Evolutionary conservation across 2,888 invertebrate genomes (phyloP).

Genomic region (Standfussiana lucernea): DNA sequence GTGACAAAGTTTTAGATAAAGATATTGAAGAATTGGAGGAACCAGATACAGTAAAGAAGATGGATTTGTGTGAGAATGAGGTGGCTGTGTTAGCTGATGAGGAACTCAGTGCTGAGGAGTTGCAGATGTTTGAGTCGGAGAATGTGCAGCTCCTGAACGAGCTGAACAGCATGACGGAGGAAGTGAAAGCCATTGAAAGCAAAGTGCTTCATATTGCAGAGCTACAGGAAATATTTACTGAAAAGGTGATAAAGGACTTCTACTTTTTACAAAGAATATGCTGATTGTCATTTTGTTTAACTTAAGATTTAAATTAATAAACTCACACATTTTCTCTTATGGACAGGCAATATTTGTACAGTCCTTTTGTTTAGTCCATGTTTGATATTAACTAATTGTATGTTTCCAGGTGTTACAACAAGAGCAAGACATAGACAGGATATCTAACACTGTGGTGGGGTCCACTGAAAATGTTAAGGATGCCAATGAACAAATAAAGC

Average conservation of each 20-base stretch:
- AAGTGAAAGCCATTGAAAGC: conserved; percentile 96
- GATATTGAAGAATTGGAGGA: conserved; percentile 70
- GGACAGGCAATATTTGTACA: neutral
- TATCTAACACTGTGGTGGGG: conserved; percentile 96
- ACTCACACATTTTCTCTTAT: neutral
- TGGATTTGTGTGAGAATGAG: conserved; percentile 86
- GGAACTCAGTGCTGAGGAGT: conserved; percentile 95
- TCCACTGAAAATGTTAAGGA: conserved; percentile 98
- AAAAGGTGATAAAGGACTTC: conserved; percentile 92
- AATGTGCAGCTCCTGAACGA: conserved; percentile 96
- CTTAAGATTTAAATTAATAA: neutral
- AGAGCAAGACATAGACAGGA: conserved; percentile 97
- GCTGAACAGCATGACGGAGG: conserved; percentile 96
- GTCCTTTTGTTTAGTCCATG: neutral
- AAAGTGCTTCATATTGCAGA: conserved; percentile 99
- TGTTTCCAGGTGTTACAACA: conserved; percentile 94
- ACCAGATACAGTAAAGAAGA: conserved; percentile 77
- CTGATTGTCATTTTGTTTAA: neutral
- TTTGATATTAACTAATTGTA: neutral
- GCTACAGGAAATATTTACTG: conserved; percentile 98
- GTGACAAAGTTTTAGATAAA: conserved; percentile 72
- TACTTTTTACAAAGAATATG: neutral
- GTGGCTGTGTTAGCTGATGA: conserved; percentile 90
- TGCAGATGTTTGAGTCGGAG: conserved; percentile 98
- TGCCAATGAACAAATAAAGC: conserved; percentile 98